phyloP scores from a whole-genome alignment of 2,113 vertebrate genomes.

The Gulo gulo region DNA sequence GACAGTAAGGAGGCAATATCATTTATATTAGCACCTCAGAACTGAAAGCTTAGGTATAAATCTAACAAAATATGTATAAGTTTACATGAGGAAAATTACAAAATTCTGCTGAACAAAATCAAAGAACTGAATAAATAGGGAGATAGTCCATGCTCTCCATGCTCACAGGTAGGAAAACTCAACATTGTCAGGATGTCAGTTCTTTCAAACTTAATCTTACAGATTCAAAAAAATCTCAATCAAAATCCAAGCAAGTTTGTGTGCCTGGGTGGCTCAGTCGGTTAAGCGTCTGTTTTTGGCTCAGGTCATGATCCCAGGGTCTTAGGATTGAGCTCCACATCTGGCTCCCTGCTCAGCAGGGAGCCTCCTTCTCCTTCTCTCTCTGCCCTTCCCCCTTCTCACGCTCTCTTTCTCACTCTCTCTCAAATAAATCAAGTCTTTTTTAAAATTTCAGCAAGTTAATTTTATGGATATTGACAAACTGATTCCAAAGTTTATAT shows the following conservation, averaged over 20 bases:
- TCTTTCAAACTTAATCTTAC: neutral
- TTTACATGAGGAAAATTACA: neutral
- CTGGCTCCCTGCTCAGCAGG: too few species aligned
- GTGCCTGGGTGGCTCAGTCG: neutral
- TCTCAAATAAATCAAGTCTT: neutral
- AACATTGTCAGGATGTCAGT: neutral
- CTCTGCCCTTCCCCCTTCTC: neutral
- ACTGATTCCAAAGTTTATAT: neutral
- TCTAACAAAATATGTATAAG: neutral
- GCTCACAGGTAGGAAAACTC: neutral
- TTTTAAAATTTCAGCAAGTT: neutral
- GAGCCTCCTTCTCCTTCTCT: neutral
- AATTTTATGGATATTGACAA: neutral
- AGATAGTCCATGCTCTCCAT: neutral
- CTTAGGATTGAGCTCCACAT: neutral
- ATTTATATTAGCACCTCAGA: neutral
- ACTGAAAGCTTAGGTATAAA: neutral
- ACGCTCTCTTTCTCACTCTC: neutral
- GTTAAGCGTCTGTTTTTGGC: neutral
- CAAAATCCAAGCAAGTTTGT: neutral
- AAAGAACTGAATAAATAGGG: neutral
- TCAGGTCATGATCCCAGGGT: neutral
- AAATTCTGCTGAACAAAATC: neutral
- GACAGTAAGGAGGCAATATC: neutral
- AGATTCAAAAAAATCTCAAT: neutral